phyloP scores from a whole-genome alignment of 2,797 vertebrate species.

The Hippocampus kuda region DNA sequence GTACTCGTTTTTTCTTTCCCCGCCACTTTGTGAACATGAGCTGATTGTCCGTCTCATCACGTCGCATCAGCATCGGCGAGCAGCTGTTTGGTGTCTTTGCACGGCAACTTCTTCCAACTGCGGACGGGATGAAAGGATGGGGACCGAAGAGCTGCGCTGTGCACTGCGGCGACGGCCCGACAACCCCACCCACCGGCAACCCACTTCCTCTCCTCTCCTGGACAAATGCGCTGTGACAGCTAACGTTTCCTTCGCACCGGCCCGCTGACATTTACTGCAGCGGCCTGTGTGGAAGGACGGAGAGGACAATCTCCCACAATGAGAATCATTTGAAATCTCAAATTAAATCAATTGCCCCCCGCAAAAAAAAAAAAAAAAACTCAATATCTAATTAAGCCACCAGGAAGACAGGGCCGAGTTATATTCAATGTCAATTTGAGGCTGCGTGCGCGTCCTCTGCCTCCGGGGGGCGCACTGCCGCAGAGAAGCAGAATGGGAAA shows the following conservation, averaged over 20 bases:
- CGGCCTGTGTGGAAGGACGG: slow-evolving; percentile 27
- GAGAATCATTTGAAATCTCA: neutral
- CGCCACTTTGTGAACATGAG: neutral
- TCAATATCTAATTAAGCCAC: neutral
- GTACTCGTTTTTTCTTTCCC: neutral
- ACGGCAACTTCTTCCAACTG: neutral
- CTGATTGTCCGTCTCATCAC: neutral
- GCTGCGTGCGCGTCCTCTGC: slow-evolving; percentile 19
- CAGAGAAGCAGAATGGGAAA: slow-evolving; percentile 20
- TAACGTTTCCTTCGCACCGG: slow-evolving; percentile 41
- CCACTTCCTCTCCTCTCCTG: slow-evolving; percentile 27
- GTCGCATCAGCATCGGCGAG: neutral
- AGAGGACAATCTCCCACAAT: neutral
- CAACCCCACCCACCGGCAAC: neutral
- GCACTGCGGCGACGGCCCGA: neutral
- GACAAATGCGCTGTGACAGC: slow-evolving; percentile 56
- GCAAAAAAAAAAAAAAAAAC: neutral
- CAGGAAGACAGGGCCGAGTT: slow-evolving; percentile 4
- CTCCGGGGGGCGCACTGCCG: slow-evolving; percentile 5
- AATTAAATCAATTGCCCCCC: neutral
- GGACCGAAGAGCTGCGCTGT: neutral
- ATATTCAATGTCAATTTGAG: neutral
- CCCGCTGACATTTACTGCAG: slow-evolving; percentile 57
- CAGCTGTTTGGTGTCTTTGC: slow-evolving; percentile 1
- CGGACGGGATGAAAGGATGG: neutral